Base-by-base conservation (phyloP, 2,797 vertebrate genomes). In the Gorsachius magnificus region DNA sequence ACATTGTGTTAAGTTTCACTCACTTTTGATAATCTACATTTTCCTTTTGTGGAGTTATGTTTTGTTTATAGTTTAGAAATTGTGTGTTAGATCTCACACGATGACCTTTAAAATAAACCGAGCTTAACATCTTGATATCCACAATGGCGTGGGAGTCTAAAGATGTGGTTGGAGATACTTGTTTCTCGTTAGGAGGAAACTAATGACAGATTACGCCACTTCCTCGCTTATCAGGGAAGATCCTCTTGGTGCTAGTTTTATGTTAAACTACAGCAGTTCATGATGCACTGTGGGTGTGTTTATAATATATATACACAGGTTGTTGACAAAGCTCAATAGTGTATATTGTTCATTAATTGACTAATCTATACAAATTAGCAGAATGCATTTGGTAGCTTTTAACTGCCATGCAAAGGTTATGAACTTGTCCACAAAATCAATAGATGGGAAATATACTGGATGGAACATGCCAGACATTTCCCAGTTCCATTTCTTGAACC, bases 51-150 rank as follows among this genome's bases (percentile, higher is more conserved):
- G 84, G 86, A 83, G 28, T 41, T 89, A 64, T 87, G 76, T 96
- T 97, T 90, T 97, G 97, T 98, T 98, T 98, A 97, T 89, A 95
- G 91, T 83, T 80, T 66, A 96, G 97, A 98, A 98, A 98, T 97
- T 88, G 81, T 97, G 94, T 88, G 93, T 98, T 97, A 98, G 98
- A 98, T 99, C 98, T 97, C 94, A 74, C 79, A 96, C 72, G 98
- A 98, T 99, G 99, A 99, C 99, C 99, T 99, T 99, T 99, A 98
- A 99, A 99, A 98, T 93, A 97, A 98, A 97, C 97, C 97, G 88
- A 98, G 98, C 98, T 98, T 97, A 98, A 98, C 96, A 98, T 97
- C 97, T 98, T 87, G 84, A 97, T 97, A 98, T 97, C 64, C 97
- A 97, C 96, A 97, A 96, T 97, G 97, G 98, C 96, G 99, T 99